Percentiles rank a stretch among this genome's conserved stretches.
These are phyloP conservation scores for Halcyon senegalensis DNA, from an alignment of 2,113 vertebrate genomes.

Conservation along the genomic window DNA sequence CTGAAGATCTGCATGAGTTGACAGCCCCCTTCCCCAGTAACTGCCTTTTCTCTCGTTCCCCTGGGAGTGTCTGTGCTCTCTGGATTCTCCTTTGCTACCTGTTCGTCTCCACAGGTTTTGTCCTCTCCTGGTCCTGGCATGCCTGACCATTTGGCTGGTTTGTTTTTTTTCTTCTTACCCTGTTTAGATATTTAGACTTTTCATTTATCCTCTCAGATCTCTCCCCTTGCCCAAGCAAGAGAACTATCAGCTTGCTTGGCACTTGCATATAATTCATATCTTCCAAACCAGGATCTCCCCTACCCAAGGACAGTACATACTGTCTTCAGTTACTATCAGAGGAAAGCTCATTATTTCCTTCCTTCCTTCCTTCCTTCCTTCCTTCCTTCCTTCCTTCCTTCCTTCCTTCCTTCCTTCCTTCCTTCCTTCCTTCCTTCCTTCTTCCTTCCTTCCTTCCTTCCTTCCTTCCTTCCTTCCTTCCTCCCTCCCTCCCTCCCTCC, in stretches of 20 bases:
- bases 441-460: no score
- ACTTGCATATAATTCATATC: constrained; percentile 17
- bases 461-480: no score
- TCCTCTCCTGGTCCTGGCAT: neutral
- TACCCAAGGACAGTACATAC: neutral
- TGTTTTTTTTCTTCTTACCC: neutral
- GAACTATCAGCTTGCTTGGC: neutral
- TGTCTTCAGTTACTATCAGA: neutral
- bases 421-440: neutral
- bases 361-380: accelerated
- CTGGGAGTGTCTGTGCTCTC: neutral
- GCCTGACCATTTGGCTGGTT: neutral
- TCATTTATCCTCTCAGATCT: neutral
- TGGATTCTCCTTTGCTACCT: neutral
- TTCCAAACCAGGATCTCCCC: constrained; percentile 69
- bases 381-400: no score
- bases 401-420: no score
- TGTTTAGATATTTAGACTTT: neutral
- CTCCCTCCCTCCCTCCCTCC: no score
- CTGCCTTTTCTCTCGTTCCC: neutral
- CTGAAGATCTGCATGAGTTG: neutral
- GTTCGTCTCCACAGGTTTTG: neutral
- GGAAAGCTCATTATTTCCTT: neutral
- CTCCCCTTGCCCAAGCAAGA: constrained; percentile 9
- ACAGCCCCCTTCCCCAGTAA: neutral